Conservation (phyloP, 1,140 invertebrate genomes). For the Leptopilina clavipes region DNA sequence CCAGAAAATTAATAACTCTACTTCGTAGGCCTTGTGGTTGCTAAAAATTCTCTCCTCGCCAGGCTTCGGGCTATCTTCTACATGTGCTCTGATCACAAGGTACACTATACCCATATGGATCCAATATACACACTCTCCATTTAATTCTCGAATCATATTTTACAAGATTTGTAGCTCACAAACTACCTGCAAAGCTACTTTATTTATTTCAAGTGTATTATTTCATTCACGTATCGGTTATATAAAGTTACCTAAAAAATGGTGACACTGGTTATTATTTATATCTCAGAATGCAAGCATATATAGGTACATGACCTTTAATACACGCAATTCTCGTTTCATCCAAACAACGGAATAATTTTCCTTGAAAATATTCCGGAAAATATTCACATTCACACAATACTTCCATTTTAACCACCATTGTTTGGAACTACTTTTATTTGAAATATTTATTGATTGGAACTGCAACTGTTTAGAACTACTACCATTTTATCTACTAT, state of each 20-base stretch:
- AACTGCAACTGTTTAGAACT: too few species aligned
- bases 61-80: conserved; percentile 1
- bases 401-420: too few species aligned
- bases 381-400: too few species aligned
- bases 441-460: too few species aligned
- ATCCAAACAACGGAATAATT: too few species aligned
- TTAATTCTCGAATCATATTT: conserved; percentile 3
- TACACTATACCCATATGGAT: background rate
- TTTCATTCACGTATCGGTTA: background rate
- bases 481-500: too few species aligned
- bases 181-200: conserved; percentile 1
- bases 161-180: background rate
- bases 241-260: background rate
- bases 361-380: too few species aligned
- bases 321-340: background rate
- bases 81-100: background rate
- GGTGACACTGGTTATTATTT: background rate
- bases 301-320: too few species aligned
- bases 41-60: background rate
- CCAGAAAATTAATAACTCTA: conserved; percentile 49
- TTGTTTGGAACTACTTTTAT: too few species aligned
- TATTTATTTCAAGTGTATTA: background rate
- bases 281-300: background rate
- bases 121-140: background rate
- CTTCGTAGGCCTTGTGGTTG: conserved; percentile 37